phyloP scores from a whole-genome alignment of 2,797 vertebrate species.

The Leptoclinus maculatus region DNA sequence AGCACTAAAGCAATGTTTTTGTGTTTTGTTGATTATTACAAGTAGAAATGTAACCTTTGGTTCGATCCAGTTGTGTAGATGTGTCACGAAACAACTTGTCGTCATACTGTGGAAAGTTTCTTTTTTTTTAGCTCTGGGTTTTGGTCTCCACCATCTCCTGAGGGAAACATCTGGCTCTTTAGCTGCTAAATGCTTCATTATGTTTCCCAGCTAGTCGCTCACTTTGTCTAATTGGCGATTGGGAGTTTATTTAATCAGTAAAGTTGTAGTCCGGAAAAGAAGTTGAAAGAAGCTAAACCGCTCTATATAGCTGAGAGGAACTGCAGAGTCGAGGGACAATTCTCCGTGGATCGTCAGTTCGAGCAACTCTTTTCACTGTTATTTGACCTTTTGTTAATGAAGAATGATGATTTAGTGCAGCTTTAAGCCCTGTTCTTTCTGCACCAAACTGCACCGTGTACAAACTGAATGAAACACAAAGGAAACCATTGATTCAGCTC shows the following conservation, averaged over 20 bases:
- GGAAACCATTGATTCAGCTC: constrained; percentile 12
- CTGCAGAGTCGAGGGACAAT: not conserved
- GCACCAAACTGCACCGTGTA: not conserved
- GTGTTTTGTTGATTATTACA: not conserved
- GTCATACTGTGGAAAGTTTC: no score
- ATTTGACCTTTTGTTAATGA: not conserved
- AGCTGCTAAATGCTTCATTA: not conserved
- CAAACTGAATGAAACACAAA: not conserved
- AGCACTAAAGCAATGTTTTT: not conserved
- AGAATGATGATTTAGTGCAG: not conserved
- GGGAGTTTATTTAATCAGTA: not conserved
- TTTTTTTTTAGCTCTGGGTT: not conserved
- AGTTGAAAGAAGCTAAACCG: not conserved
- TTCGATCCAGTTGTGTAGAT: not conserved
- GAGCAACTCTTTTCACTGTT: not conserved
- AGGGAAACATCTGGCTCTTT: not conserved
- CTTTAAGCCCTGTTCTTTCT: not conserved
- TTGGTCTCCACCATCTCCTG: not conserved
- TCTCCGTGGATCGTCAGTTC: not conserved
- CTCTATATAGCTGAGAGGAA: not conserved
- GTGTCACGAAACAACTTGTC: not conserved
- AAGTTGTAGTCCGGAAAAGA: not conserved
- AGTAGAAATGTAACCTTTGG: no score
- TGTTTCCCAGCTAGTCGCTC: not conserved
- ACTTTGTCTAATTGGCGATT: not conserved